Conservation (phyloP, 2,113 vertebrate species). For the Panthera leo region DNA sequence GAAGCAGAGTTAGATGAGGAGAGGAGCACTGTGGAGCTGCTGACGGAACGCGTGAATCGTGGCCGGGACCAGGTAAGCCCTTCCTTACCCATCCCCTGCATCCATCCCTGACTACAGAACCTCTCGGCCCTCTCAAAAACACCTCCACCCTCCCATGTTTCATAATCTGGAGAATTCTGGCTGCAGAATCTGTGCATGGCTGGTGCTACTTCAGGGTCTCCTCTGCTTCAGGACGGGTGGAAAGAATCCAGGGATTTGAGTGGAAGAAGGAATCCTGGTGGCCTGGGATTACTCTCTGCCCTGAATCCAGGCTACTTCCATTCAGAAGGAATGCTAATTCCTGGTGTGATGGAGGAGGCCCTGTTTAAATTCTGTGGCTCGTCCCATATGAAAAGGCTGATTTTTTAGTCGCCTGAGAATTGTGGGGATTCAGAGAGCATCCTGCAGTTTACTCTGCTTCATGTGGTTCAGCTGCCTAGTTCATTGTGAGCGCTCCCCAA, state of each 20-base stretch:
- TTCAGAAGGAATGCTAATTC: not conserved
- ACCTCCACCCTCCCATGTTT: not conserved
- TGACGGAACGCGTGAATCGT: constrained; percentile 90
- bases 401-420: constrained; percentile 15
- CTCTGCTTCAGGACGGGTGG: not conserved
- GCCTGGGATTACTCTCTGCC: not conserved
- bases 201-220: not conserved
- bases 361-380: not conserved
- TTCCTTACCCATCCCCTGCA: not conserved
- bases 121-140: not conserved
- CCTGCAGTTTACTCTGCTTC: not conserved
- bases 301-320: not conserved
- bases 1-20: constrained; percentile 95
- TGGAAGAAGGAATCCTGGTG: not conserved
- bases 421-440: not conserved
- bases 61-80: constrained; percentile 92
- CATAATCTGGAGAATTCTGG: not conserved
- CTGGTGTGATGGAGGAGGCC: not conserved
- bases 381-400: not conserved
- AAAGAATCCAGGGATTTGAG: not conserved
- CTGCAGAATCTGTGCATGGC: not conserved
- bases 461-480: not conserved
- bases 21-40: constrained; percentile 89
- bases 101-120: not conserved
- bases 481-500: not conserved